phyloP scores from a whole-genome alignment of 2,888 invertebrate genomes.

The Tolmerus cingulatus region DNA sequence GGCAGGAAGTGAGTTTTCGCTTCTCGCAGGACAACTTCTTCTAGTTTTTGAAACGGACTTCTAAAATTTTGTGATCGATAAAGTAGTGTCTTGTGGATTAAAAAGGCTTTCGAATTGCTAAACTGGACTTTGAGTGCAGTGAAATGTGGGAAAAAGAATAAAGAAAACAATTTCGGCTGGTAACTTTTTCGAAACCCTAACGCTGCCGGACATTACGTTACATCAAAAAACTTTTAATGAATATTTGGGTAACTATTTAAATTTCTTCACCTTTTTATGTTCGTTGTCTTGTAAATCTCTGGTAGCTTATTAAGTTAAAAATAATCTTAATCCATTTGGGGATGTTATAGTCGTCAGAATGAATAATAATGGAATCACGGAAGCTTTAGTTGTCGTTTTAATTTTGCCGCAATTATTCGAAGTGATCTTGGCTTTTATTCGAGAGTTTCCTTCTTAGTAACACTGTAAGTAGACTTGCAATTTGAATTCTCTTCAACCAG shows the following conservation, averaged over 20 bases:
- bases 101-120: not conserved
- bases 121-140: not conserved
- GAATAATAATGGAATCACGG: not conserved
- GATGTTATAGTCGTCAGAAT: not conserved
- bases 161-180: not conserved
- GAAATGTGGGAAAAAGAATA: not conserved
- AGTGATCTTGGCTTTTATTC: not conserved
- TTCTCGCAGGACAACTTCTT: not conserved
- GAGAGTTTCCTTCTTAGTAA: not conserved
- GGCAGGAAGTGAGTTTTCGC: not conserved
- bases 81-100: not conserved
- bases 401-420: not conserved
- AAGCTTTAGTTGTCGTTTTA: not conserved
- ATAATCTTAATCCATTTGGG: not conserved
- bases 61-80: not conserved
- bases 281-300: not conserved
- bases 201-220: not conserved
- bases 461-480: not conserved
- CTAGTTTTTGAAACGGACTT: not conserved
- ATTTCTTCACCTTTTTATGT: not conserved
- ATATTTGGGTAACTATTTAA: conserved; percentile 61
- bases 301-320: not conserved
- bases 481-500: not conserved
- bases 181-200: not conserved
- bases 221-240: conserved; percentile 58